Base-by-base conservation (phyloP, 2,797 vertebrate species). In the Percopsis omiscomaycus region DNA sequence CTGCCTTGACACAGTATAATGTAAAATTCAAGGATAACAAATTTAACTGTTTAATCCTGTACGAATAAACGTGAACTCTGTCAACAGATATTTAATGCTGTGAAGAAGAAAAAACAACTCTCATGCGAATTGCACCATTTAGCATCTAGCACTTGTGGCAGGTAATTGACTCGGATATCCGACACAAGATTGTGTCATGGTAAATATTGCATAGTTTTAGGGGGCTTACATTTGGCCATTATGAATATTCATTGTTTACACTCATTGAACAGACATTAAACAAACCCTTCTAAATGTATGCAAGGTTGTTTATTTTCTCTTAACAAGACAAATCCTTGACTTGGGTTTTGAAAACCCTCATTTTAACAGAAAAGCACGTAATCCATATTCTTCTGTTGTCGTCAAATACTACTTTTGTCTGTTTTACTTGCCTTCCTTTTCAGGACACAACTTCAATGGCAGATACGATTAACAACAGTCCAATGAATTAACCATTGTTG, bases 11-110 rank as follows among this genome's bases (percentile, higher is more conserved):
- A 73, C 64, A 32, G 48, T 5, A 55, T 71, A 63, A 52, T 58
- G 55, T 64, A 55, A 68, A 67, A 75, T 37, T 70, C 64, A 76
- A 69, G 70, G 69, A 76, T 84, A 85, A 80, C 81, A 82, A 76
- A 82, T 84, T 61, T 55, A 84, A 81, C 67, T 69, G 74, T 37
- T 68, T 45, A 29, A 74, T 91, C 81, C 82, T 82, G 55, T 37
- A 66, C 80, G 88, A 84, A 69, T 74, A 49, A 80, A 83, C 13
- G 69, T 81, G 71, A 88, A 80, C 77, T 80, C 77, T 79, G 80
- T 89, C 88, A 89, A 86, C 89, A 90, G 89, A 91, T 90, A 88
- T 89, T 89, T 88, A 82, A 80, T 59, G 67, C 80, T 66, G 78
- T 75, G 74, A 89, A 87, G 60, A 78, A 77, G 83, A 74, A 68